Conservation (phyloP, 2,113 vertebrate genomes). For the Calonectris borealis region DNA sequence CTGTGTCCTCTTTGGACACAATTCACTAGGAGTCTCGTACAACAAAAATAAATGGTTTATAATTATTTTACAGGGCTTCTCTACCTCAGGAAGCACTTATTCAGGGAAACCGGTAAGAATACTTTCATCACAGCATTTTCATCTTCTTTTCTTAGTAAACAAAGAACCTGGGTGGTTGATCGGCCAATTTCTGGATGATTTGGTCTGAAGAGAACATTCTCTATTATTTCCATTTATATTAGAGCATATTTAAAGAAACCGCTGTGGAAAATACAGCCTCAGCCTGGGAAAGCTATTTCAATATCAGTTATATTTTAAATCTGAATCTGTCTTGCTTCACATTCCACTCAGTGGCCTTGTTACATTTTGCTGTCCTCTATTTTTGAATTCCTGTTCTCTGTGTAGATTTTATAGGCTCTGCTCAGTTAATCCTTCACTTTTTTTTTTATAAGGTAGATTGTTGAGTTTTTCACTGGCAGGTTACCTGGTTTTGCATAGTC, state of each 20-base stretch:
- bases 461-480: background rate
- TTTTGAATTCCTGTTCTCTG: background rate
- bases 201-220: background rate
- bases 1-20: background rate
- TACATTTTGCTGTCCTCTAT: background rate
- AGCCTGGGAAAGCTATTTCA: background rate
- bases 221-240: background rate
- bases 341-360: background rate
- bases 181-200: background rate
- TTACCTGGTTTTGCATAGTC: background rate
- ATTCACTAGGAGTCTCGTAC: background rate
- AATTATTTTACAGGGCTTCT: constrained; percentile 5
- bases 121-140: background rate
- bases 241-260: background rate
- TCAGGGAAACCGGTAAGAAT: constrained; percentile 32
- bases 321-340: background rate
- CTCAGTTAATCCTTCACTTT: background rate
- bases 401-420: background rate
- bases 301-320: background rate
- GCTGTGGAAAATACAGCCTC: background rate
- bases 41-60: background rate
- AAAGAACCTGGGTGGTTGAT: background rate
- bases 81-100: constrained; percentile 33
- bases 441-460: background rate
- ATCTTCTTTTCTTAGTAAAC: background rate